Evolutionary conservation across 2,797 vertebrate species (phyloP).

Genomic region (Pseudochaenichthys georgianus): DNA sequence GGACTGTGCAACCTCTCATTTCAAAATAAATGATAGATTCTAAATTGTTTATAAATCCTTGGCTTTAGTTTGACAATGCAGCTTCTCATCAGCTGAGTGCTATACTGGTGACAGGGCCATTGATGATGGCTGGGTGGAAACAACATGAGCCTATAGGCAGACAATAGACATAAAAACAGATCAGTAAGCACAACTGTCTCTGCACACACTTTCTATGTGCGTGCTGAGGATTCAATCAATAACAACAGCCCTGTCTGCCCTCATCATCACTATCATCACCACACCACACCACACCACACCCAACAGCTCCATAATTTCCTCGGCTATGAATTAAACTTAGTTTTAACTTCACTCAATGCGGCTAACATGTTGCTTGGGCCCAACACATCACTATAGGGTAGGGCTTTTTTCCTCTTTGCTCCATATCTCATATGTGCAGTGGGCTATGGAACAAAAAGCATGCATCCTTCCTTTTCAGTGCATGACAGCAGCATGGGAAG

Average conservation of each 20-base stretch:
- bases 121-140: conserved; percentile 6
- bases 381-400: not conserved
- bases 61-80: conserved; percentile 1
- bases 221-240: conserved; percentile 39
- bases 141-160: conserved; percentile 11
- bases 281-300: conserved; percentile 67
- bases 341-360: conserved; percentile 60
- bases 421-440: not conserved
- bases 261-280: conserved; percentile 33
- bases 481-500: conserved; percentile 43
- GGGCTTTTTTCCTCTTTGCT: not conserved
- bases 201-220: conserved; percentile 24
- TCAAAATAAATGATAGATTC: too few species aligned
- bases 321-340: conserved; percentile 57
- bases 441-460: conserved; percentile 16
- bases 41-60: too few species aligned
- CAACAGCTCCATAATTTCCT: conserved; percentile 51
- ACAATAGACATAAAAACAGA: conserved; percentile 6
- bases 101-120: not conserved
- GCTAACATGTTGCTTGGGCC: conserved; percentile 14
- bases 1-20: too few species aligned
- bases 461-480: conserved; percentile 21
- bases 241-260: conserved; percentile 16
- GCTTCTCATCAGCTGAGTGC: conserved; percentile 1
- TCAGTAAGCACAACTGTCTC: not conserved